Conservation (phyloP, 1,140 invertebrate species). For the Pachyrhynchus sulphureomaculatus region DNA sequence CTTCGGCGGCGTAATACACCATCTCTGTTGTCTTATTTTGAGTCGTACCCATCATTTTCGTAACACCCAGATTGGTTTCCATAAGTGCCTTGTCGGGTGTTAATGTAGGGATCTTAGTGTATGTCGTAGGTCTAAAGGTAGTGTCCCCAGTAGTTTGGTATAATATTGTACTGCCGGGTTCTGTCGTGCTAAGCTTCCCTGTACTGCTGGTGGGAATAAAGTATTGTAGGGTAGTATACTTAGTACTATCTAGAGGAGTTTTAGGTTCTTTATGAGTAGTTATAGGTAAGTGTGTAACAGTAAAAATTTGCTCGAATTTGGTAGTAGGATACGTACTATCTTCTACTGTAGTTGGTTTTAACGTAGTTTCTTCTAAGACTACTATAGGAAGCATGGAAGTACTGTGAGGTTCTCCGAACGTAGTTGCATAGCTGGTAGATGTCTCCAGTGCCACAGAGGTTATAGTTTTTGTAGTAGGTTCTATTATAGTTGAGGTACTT, state of each 20-base stretch:
- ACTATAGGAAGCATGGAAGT: conserved; percentile 1
- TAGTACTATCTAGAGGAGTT: neutral
- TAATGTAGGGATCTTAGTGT: neutral
- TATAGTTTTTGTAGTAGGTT: neutral
- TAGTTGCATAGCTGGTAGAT: neutral
- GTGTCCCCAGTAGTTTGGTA: neutral
- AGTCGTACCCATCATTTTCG: neutral
- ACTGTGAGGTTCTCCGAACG: neutral
- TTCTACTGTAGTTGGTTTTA: neutral
- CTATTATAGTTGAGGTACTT: neutral
- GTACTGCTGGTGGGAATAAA: neutral
- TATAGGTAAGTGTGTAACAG: neutral
- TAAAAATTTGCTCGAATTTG: neutral
- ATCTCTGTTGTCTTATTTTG: conserved; percentile 16
- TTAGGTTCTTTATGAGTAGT: neutral
- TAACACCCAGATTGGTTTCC: conserved; percentile 3
- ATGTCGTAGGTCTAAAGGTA: neutral
- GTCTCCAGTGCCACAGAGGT: neutral
- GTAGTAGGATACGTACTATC: neutral
- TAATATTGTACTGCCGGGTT: neutral
- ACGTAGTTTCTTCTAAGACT: neutral
- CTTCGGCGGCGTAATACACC: conserved; percentile 1
- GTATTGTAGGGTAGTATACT: neutral
- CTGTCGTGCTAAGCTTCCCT: neutral
- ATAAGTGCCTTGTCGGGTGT: neutral